Percentiles rank a stretch among this genome's conserved stretches.
These are phyloP conservation scores for Hydrochoerus hydrochaeris DNA, from an alignment of 2,113 vertebrate species.

Conservation along the genomic window DNA sequence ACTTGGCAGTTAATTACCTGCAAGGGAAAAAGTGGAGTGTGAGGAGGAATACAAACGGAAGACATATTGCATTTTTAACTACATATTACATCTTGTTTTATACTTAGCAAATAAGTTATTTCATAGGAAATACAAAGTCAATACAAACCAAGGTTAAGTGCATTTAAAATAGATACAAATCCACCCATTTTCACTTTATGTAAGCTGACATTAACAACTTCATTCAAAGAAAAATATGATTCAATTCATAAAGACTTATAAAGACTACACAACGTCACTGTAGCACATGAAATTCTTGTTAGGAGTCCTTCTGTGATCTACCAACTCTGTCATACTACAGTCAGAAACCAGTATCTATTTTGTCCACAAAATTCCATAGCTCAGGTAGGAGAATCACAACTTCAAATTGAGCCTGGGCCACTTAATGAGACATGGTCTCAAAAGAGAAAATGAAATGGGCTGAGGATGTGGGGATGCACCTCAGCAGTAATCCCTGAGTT, in stretches of 20 bases:
- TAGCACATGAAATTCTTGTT: background rate
- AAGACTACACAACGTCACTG: background rate
- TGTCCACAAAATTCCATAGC: background rate
- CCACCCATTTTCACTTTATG: background rate
- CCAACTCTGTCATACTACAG: background rate
- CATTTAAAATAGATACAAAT: background rate
- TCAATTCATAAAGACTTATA: background rate
- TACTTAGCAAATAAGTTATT: background rate
- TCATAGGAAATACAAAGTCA: background rate
- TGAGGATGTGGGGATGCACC: background rate
- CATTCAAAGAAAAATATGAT: conserved; percentile 37
- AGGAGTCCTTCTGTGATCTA: background rate
- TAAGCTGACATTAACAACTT: background rate
- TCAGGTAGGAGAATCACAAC: background rate
- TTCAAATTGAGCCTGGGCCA: background rate
- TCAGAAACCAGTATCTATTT: background rate
- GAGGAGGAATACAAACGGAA: background rate
- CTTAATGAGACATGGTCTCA: background rate
- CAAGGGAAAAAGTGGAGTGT: background rate
- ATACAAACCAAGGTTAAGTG: background rate
- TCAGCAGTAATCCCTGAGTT: background rate
- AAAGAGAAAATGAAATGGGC: background rate
- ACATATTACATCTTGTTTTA: background rate
- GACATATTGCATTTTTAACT: background rate
- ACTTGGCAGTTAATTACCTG: background rate